phyloP scores from a whole-genome alignment of 2,888 invertebrate genomes.

The Psococerastis gibbosa region DNA sequence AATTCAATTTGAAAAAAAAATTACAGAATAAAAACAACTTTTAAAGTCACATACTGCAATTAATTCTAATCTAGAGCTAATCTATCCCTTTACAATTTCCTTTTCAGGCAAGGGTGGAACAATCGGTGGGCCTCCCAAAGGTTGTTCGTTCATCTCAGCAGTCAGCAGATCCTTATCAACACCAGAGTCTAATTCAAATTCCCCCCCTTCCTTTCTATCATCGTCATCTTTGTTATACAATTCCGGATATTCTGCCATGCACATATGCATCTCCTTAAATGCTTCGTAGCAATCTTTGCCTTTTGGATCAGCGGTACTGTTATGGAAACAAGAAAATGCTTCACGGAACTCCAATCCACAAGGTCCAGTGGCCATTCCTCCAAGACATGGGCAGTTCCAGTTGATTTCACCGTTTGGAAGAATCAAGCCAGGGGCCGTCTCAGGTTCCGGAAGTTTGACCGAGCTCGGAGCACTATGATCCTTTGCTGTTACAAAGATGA shows the following conservation, averaged over 20 bases:
- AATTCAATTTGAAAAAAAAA: no score
- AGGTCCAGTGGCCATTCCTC: conserved; percentile 94
- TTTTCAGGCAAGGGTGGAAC: no score
- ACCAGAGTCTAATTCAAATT: no score
- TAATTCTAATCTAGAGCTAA: no score
- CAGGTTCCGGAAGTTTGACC: conserved; percentile 47
- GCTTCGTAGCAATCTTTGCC: conserved; percentile 84
- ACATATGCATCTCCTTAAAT: conserved; percentile 78
- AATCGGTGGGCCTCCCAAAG: no score
- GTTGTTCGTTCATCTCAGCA: no score
- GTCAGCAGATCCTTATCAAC: no score
- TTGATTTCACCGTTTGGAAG: conserved; percentile 76
- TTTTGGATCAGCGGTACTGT: conserved; percentile 73
- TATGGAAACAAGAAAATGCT: conserved; percentile 90
- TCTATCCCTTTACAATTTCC: no score
- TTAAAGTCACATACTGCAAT: no score
- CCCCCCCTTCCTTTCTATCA: no score
- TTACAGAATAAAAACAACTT: no score
- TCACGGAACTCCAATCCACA: conserved; percentile 86
- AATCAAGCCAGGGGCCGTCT: conserved; percentile 61
- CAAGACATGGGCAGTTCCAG: conserved; percentile 93
- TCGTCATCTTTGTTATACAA: conserved; percentile 54
- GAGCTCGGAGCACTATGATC: conserved; percentile 56
- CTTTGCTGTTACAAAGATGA: conserved; percentile 64
- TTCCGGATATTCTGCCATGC: conserved; percentile 72